Conservation (phyloP, 1,140 invertebrate genomes). For the Bombus polaris region DNA sequence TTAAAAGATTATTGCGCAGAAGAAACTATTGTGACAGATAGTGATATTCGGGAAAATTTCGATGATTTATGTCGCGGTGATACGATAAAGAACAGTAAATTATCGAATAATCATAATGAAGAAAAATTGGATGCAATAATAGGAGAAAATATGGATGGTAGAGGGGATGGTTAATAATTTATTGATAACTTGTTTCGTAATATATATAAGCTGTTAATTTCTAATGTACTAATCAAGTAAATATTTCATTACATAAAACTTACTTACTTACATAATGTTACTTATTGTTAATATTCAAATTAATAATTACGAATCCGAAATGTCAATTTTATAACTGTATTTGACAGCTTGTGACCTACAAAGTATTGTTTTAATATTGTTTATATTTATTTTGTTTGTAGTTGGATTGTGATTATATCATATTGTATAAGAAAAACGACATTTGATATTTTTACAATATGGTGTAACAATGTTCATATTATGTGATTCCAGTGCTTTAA, state of each 20-base stretch:
- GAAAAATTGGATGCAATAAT: neutral
- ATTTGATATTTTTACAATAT: neutral
- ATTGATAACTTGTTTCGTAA: neutral
- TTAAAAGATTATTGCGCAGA: neutral
- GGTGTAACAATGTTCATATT: neutral
- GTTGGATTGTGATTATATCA: neutral
- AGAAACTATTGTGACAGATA: neutral
- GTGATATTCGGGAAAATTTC: neutral
- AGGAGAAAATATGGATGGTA: neutral
- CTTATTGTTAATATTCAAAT: neutral
- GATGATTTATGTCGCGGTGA: constrained; percentile 32
- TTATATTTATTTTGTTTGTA: neutral
- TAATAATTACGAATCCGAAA: neutral
- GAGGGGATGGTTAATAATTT: constrained; percentile 26
- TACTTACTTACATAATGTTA: too few relatives aligned
- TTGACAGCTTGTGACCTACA: neutral
- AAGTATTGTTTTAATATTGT: neutral
- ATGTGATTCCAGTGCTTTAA: neutral
- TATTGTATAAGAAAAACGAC: neutral
- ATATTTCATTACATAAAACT: neutral
- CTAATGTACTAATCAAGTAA: neutral
- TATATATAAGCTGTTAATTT: neutral
- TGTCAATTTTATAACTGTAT: neutral
- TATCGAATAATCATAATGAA: neutral
- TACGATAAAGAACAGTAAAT: neutral